A percentile compares a stretch with the other conserved stretches of the same genome.
phyloP scores from a whole-genome alignment of 1,140 invertebrate genomes.

The Tetramorium alpestre region DNA sequence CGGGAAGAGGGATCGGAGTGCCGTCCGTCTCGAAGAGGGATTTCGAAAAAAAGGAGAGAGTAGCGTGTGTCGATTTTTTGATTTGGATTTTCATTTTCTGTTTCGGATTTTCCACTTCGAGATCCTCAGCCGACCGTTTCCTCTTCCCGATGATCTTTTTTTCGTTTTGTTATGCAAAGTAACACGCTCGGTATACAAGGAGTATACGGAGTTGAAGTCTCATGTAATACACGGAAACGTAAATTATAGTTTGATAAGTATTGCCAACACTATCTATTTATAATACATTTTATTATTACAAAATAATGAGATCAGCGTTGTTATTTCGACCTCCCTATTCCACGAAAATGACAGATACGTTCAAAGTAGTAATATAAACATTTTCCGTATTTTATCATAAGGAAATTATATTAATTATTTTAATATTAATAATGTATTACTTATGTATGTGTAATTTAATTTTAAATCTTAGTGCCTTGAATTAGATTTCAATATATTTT shows the following conservation, averaged over 20 bases:
- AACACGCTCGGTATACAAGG: constrained; percentile 65
- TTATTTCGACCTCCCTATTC: constrained; percentile 7
- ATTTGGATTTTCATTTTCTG: constrained; percentile 43
- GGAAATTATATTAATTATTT: constrained; percentile 1
- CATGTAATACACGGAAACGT: constrained; percentile 80
- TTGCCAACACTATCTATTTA: constrained; percentile 84
- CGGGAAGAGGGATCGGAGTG: constrained; percentile 10
- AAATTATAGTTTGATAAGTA: constrained; percentile 83
- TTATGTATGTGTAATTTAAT: not conserved
- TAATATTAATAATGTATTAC: not conserved
- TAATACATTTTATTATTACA: constrained; percentile 85
- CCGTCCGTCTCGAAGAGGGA: constrained; percentile 17
- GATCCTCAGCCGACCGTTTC: not conserved
- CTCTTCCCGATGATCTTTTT: constrained; percentile 49
- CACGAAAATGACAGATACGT: not conserved
- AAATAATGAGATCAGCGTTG: constrained; percentile 73
- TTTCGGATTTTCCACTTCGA: constrained; percentile 32
- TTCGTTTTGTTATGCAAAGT: constrained; percentile 64
- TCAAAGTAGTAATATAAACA: not conserved
- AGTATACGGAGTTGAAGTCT: constrained; percentile 74
- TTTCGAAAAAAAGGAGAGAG: not conserved
- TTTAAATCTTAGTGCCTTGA: not conserved
- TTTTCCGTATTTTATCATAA: not conserved
- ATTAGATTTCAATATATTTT: not conserved
- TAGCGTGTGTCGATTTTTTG: constrained; percentile 21